Percentiles rank a stretch among this genome's conserved stretches.
phyloP scores from a whole-genome alignment of 2,888 invertebrate genomes.

The Scaptomyza caliginosa region DNA sequence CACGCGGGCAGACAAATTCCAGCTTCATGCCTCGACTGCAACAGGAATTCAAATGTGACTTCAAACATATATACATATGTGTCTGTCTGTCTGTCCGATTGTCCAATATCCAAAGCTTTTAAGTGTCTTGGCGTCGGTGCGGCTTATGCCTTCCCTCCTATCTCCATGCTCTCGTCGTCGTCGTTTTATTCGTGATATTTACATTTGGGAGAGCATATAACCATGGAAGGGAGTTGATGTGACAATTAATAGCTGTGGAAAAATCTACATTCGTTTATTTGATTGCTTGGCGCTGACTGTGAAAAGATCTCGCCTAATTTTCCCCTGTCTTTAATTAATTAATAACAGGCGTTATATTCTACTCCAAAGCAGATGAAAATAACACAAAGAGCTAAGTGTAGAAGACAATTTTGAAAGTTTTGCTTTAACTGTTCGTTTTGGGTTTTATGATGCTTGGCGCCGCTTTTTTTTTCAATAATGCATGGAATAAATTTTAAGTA shows the following conservation, averaged over 20 bases:
- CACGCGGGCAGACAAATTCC: slow-evolving; percentile 82
- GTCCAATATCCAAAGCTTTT: slow-evolving; percentile 74
- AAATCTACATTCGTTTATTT: slow-evolving; percentile 59
- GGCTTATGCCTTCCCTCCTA: slow-evolving; percentile 67
- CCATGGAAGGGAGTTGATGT: slow-evolving; percentile 21
- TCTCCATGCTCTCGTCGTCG: slow-evolving; percentile 10
- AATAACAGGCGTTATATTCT: slow-evolving; percentile 58
- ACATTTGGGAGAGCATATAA: slow-evolving; percentile 71
- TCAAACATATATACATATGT: slow-evolving; percentile 7
- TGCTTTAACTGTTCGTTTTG: slow-evolving; percentile 25
- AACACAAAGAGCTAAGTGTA: slow-evolving; percentile 9
- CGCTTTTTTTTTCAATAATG: slow-evolving; percentile 23
- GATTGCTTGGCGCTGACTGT: slow-evolving; percentile 52
- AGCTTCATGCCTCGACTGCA: slow-evolving; percentile 39
- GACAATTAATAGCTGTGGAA: slow-evolving; percentile 75
- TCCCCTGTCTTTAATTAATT: slow-evolving; percentile 69
- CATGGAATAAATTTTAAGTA: slow-evolving; percentile 28
- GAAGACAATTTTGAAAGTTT: slow-evolving; percentile 44
- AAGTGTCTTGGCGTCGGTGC: slow-evolving; percentile 81
- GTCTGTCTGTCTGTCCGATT: slow-evolving; percentile 15
- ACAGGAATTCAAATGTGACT: slow-evolving; percentile 60
- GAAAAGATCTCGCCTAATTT: slow-evolving; percentile 77
- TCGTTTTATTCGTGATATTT: slow-evolving; percentile 51
- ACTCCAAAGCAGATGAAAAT: too few relatives aligned
- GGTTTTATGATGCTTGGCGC: slow-evolving; percentile 48